Evolutionary conservation across 53 echinoderm and acorn worm genomes (phyloP), one percentile per base, ranked within the genome.

Genomic region (Apostichopus leukothele): DNA sequence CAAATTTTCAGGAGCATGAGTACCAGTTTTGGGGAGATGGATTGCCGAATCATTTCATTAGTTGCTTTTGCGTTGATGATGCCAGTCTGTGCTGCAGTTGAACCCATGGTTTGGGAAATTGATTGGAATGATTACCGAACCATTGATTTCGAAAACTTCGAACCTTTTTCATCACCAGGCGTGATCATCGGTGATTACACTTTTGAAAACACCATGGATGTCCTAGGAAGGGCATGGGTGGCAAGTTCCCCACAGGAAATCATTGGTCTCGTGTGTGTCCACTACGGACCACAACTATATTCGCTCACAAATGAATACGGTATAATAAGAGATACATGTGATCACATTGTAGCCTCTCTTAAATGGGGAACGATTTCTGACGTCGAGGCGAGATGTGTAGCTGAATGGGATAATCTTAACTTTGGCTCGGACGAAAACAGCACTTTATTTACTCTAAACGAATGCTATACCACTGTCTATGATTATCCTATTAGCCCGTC

Each of bases 381-480:
- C 9, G 16, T 79, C 13, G 16, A 16, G 52, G 16, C 52, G 12
- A 53, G 4, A 4, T 79, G 79, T 21, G 7, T 20, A 7, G n/a
- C 18, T 21, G 11, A 7, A 16, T 79, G 79, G 79, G 21, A 79
- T 51, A 5, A 12, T 9, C 5, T 11, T 11, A 50, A 54, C 52
- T 51, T 79, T 10, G 79, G n/a, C 25, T n/a, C 12, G 9, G 55
- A 79, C 53, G 79, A 79, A 79, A 79, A 79, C 79, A 79, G 21
- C 19, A 79, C 79, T 14, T 9, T 79, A 14, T 51, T 79, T 55
- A 54, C 52, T 53, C 54, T 79, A 13, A 21, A 52, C 4, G 52
- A 79, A 52, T 79, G 79, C 55, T 52, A 79, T 54, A 25, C 26
- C 26, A 75, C 16, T 76, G 7, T 13, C 21, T 13, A 76, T 25